Conservation (phyloP, 92 coral and sea anemone species). For the Pocillopora grandis region DNA sequence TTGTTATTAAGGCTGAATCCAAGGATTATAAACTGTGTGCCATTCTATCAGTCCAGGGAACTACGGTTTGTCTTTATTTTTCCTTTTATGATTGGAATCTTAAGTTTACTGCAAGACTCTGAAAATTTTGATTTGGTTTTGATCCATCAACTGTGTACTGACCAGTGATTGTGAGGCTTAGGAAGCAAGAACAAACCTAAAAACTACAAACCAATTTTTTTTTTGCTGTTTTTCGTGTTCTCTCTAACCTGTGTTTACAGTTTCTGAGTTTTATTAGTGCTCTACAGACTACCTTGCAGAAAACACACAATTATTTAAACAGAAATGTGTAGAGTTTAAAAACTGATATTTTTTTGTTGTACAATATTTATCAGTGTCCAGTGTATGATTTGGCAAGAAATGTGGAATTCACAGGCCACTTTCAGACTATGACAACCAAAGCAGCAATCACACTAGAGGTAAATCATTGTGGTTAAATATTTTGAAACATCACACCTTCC, state of each 20-base stretch:
- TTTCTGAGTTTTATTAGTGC: too few species aligned
- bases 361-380: constrained; percentile 74
- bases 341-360: not conserved
- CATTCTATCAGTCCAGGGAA: constrained; percentile 87
- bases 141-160: too few species aligned
- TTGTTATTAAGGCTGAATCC: constrained; percentile 78
- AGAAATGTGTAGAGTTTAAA: not conserved
- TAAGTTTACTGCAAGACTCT: not conserved
- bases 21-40: constrained; percentile 54
- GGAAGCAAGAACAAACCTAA: too few species aligned
- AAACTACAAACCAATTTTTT: too few species aligned
- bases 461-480: not conserved
- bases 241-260: too few species aligned
- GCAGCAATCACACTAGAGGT: constrained; percentile 95
- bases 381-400: constrained; percentile 88
- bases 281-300: too few species aligned
- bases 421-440: constrained; percentile 94
- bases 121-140: too few species aligned
- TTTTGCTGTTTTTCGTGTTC: too few species aligned
- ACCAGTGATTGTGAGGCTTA: too few species aligned
- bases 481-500: not conserved
- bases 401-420: constrained; percentile 92
- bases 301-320: too few species aligned
- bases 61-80: constrained; percentile 58
- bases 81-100: not conserved